phyloP scores from a whole-genome alignment of 2,113 vertebrate species.

The Syrmaticus mikado region DNA sequence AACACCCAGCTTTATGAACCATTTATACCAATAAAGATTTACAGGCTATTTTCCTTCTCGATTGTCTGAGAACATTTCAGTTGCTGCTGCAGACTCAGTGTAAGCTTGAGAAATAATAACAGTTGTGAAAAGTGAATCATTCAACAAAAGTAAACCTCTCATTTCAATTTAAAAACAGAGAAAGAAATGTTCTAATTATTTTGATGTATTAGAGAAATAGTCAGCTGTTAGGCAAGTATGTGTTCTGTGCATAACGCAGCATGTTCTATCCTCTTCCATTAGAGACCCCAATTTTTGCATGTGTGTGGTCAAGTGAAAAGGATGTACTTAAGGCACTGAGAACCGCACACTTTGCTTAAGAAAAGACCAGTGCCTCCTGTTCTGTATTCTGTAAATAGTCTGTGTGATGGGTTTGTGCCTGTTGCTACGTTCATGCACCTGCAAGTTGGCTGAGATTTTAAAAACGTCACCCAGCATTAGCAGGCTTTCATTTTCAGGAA shows the following conservation, averaged over 20 bases:
- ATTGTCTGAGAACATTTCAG: conserved; percentile 17
- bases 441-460: conserved; percentile 25
- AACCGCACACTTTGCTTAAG: conserved; percentile 10
- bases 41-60: background rate
- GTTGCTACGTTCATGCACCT: conserved; percentile 23
- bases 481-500: background rate
- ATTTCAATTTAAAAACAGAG: background rate
- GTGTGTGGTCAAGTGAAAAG: background rate
- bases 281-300: background rate
- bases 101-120: conserved; percentile 11
- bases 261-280: background rate
- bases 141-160: background rate
- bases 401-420: conserved; percentile 20
- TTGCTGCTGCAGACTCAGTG: conserved; percentile 5
- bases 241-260: background rate
- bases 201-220: background rate
- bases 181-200: background rate
- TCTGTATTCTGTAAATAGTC: conserved; percentile 8
- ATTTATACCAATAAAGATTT: background rate
- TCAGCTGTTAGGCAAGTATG: background rate
- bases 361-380: conserved; percentile 40
- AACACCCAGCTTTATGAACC: background rate
- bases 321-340: background rate
- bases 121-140: conserved; percentile 42
- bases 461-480: background rate